Conservation (phyloP, 2,797 vertebrate genomes). For the Myotis planiceps region DNA sequence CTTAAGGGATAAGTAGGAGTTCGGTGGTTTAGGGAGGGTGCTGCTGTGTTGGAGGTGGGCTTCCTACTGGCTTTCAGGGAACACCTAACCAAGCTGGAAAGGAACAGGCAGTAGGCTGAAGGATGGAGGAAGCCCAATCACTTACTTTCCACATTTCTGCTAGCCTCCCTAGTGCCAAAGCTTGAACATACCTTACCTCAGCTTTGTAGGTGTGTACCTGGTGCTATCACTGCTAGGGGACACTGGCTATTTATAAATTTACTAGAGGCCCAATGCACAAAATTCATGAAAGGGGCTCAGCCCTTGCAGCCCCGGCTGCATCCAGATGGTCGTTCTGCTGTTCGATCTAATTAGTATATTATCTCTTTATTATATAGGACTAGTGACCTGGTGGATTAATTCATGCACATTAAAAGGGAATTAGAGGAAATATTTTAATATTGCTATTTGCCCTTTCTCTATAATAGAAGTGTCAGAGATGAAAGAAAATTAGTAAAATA, state of each 20-base stretch:
- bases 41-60: neutral
- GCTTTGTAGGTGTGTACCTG: neutral
- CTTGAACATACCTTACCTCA: fast-evolving
- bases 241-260: neutral
- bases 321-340: too few species aligned
- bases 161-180: neutral
- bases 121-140: neutral
- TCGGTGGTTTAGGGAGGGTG: neutral
- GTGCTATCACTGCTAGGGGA: neutral
- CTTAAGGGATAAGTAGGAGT: neutral
- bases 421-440: too few species aligned
- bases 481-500: too few species aligned
- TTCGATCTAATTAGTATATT: too few species aligned
- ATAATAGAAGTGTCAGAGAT: too few species aligned
- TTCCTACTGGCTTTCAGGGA: neutral
- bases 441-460: too few species aligned
- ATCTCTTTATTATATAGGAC: too few species aligned
- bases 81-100: neutral
- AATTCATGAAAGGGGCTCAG: too few species aligned
- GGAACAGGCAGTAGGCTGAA: neutral
- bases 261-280: too few species aligned
- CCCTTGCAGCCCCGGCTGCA: too few species aligned
- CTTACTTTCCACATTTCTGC: neutral
- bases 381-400: too few species aligned
- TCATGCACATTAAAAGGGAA: too few species aligned